Evolutionary conservation across 2,797 vertebrate genomes (phyloP), one percentile per base, ranked within the genome.

Genomic region (Corythornis leucogaster): DNA sequence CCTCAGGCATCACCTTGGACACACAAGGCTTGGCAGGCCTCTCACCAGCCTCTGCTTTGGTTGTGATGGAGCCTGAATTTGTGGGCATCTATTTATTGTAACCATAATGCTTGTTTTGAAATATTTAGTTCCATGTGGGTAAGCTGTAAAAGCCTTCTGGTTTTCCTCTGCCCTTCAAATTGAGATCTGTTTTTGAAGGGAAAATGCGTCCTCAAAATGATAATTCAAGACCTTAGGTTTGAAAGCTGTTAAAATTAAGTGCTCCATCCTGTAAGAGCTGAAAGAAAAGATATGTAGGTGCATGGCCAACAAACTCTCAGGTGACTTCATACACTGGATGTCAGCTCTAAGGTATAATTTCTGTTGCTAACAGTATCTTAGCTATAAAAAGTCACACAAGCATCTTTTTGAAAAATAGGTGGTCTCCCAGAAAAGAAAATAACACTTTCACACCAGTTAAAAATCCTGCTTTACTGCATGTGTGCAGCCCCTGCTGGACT

Each of bases 181-280:
- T 66, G 58, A 45, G 26, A 24, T 85, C 12, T 40, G 15, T 7
- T 71, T 95, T 81, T 80, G 54, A 89, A 46, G 3, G 6, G 40
- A 64, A 93, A 84, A 71, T 58, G 8, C 57, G 22, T 10, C 38
- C 85, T 81, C 66, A 83, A 62, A 83, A 46, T 42, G 30, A 55
- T 43, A 88, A 55, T 21, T 69, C 16, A 51, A 75, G 51, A 62
- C 4, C 24, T 76, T 73, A 8, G 9, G 73, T 88, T 73, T 48
- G 21, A 76, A 79, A 90, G 31, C 14, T 73, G 30, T 83, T 85
- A 28, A 81, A 92, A 69, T 61, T 4, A 86, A 89, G 67, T 76
- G 3, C 16, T 76, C n/a, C 18, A 26, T 73, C 31, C 33, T 51
- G 8, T 61, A 33, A 84, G 67, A 91, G 33, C 12, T 45, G 43